Evolutionary conservation across 2,888 invertebrate species (phyloP), one percentile per base, ranked within the genome.

Genomic region (Chrysopilus asiliformis): DNA sequence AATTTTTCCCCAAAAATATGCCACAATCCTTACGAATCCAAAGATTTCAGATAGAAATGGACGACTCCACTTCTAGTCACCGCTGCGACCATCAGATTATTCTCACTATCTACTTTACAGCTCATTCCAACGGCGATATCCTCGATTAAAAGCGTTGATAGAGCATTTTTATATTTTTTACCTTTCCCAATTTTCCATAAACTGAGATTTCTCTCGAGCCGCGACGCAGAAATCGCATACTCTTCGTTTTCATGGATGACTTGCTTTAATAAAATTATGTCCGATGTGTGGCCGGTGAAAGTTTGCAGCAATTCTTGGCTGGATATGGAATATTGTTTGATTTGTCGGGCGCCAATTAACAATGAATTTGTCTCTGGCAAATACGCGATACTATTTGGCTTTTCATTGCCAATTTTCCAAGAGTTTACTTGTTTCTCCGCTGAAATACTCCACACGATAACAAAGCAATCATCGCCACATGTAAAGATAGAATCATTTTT

Each of bases 21-120:
- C n/a, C n/a, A n/a, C n/a, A n/a, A n/a, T n/a, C n/a, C n/a, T n/a
- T n/a, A n/a, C n/a, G n/a, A n/a, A n/a, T 85, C 86, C 24, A 83
- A 64, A 45, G 74, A 72, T 50, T 82, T 79, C 34, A 76, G 71
- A 57, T 84, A 91, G 37, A 84, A 66, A 58, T 87, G 80, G 25
- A 83, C 72, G 5, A 78, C 74, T 1, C 91, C 91, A 51, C 76
- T 80, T 47, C 78, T 70, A 0, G 85, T 84, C 5, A 69, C 48
- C 56, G 64, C 57, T 45, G 71, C 57, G 58, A 64, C 52, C 46
- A 64, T 65, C 4, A 63, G 24, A 1, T 66, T 67, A 8, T 59
- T 49, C 0, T 69, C 69, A 4, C 67, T 66, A 4, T 59, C 58
- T 14, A 65, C 53, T 42, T 69, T 53, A 2, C 68, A 59, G 0